These are phyloP conservation scores for Rhinella marina DNA, from an alignment of 2,797 vertebrate genomes.

Conservation along the genomic window DNA sequence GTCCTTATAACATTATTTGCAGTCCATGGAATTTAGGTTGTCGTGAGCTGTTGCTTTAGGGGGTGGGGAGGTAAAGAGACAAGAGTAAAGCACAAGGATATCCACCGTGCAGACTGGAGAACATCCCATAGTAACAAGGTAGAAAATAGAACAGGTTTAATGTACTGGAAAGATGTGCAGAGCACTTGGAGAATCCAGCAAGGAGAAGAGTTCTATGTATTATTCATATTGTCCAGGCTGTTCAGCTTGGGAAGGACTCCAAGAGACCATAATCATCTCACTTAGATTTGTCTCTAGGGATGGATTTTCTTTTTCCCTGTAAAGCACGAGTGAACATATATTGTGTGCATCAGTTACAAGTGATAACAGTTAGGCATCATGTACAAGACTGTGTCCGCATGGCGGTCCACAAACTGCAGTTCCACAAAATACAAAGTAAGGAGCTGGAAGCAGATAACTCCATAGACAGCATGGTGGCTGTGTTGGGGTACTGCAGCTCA, in stretches of 20 bases:
- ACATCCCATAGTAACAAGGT: conserved; percentile 40
- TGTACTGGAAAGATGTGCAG: neutral
- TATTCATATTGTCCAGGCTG: neutral
- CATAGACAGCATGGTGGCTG: no score
- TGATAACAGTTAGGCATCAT: neutral
- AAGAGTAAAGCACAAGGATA: neutral
- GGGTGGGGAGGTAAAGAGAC: neutral
- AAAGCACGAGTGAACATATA: no score
- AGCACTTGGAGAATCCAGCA: neutral
- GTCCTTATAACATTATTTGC: neutral
- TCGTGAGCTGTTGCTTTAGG: neutral
- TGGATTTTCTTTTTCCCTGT: neutral
- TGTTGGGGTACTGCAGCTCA: no score
- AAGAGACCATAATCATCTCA: neutral
- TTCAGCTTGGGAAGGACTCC: neutral
- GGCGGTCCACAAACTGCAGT: no score
- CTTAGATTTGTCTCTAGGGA: neutral
- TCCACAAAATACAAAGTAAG: no score
- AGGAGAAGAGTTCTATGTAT: neutral
- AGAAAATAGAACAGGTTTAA: conserved; percentile 1
- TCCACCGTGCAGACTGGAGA: neutral
- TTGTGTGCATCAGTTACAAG: neutral
- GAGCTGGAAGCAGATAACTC: no score
- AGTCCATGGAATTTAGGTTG: neutral
- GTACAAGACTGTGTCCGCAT: no score